phyloP scores from a whole-genome alignment of 2,888 invertebrate species.

The Tipula helvola region DNA sequence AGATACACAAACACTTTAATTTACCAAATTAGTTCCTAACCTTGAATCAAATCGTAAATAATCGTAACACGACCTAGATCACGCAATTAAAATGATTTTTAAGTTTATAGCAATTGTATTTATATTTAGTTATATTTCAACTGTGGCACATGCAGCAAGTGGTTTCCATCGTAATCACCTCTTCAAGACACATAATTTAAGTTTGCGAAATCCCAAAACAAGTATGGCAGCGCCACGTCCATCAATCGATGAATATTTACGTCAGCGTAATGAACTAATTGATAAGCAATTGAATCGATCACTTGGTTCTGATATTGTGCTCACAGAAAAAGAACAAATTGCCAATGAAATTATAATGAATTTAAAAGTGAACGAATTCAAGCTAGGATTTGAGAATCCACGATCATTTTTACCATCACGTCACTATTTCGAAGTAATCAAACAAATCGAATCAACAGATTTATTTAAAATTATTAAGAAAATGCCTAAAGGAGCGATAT shows the following conservation, averaged over 20 bases:
- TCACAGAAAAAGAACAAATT: conserved; percentile 38
- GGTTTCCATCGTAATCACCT: background rate
- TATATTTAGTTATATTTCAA: background rate
- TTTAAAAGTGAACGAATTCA: conserved; percentile 41
- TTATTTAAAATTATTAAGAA: conserved; percentile 51
- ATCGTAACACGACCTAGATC: background rate
- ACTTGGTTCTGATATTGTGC: conserved; percentile 40
- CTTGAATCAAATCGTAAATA: background rate
- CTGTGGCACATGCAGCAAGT: background rate
- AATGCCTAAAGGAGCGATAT: conserved; percentile 63
- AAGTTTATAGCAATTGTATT: background rate
- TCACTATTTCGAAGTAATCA: conserved; percentile 50
- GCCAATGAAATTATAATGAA: conserved; percentile 48
- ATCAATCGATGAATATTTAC: conserved; percentile 21
- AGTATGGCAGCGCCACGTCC: conserved; percentile 26
- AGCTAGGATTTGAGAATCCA: conserved; percentile 42
- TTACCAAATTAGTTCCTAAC: background rate
- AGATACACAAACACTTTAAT: background rate
- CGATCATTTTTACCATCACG: conserved; percentile 47
- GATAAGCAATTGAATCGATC: conserved; percentile 36
- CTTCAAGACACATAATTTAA: background rate
- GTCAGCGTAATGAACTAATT: conserved; percentile 36
- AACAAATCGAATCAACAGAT: conserved; percentile 44
- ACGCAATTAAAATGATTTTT: background rate
- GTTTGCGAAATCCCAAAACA: background rate